A percentile compares a stretch with the other conserved stretches of the same genome.
Conservation (phyloP, 2,888 invertebrate species). For the Callyntrura sp. region DNA sequence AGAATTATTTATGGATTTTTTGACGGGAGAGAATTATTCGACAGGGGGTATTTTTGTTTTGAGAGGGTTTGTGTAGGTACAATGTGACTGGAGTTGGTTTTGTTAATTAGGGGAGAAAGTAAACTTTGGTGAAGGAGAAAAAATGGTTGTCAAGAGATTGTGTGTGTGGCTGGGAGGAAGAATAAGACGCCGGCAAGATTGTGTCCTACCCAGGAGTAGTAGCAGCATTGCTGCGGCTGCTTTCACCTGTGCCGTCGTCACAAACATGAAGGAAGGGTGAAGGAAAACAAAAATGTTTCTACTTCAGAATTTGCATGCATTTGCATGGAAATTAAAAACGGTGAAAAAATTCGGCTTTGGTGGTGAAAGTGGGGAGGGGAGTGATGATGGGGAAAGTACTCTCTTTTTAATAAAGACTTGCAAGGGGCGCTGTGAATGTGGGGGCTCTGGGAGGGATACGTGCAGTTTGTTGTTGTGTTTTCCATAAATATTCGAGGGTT, state of each 20-base stretch:
- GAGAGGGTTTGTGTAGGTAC: too few species aligned
- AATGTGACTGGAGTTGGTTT: too few species aligned
- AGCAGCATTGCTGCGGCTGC: slow-evolving; percentile 9
- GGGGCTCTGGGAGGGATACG: not conserved
- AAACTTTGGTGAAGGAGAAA: not conserved
- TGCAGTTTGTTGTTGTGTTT: not conserved
- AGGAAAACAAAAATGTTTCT: not conserved
- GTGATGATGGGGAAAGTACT: not conserved
- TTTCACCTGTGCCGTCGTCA: not conserved
- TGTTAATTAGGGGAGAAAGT: not conserved
- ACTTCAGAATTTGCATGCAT: slow-evolving; percentile 11
- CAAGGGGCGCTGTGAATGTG: too few species aligned
- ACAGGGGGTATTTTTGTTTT: too few species aligned
- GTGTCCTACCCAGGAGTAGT: not conserved
- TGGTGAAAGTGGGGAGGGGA: not conserved
- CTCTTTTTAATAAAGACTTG: not conserved
- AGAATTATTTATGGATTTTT: not conserved
- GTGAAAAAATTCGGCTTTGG: not conserved
- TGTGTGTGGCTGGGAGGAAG: too few species aligned
- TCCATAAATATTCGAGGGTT: not conserved
- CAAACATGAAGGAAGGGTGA: not conserved
- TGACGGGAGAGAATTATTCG: not conserved
- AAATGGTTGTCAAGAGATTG: too few species aligned
- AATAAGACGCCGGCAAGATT: slow-evolving; percentile 26
- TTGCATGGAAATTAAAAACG: slow-evolving; percentile 24